These are phyloP conservation scores for Drosophila pseudotalamancana DNA, from an alignment of 2,888 invertebrate genomes.

Conservation along the genomic window DNA sequence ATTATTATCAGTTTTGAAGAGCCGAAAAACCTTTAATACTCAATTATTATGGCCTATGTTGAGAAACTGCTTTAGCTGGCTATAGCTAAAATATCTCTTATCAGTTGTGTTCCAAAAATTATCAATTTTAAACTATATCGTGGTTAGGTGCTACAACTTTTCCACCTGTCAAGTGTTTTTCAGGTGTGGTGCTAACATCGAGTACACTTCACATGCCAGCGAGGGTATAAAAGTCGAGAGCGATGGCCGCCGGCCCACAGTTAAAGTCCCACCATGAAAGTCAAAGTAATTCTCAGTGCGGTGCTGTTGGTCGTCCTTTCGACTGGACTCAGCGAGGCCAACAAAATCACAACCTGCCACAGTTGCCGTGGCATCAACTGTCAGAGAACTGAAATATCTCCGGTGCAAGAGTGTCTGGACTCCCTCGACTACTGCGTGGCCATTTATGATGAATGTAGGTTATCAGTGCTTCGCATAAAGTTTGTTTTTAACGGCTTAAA, in stretches of 20 bases:
- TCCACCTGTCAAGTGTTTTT: constrained; percentile 28
- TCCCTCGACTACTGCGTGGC: constrained; percentile 81
- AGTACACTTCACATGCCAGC: constrained; percentile 46
- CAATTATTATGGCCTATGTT: no score
- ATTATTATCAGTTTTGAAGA: no score
- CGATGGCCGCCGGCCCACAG: constrained; percentile 33
- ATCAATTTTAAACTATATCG: constrained; percentile 16
- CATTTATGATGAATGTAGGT: constrained; percentile 78
- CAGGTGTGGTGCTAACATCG: constrained; percentile 3
- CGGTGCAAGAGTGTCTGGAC: constrained; percentile 69
- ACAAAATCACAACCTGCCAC: constrained; percentile 67
- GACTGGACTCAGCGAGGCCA: constrained; percentile 52
- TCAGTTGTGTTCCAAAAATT: not conserved
- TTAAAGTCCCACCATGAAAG: constrained; percentile 50
- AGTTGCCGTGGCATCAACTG: constrained; percentile 80
- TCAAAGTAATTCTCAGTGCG: constrained; percentile 28
- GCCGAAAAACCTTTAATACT: no score
- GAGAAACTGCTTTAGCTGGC: no score
- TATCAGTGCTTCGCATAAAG: not conserved
- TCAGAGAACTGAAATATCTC: constrained; percentile 60
- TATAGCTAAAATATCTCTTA: not conserved
- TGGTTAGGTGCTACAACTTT: constrained; percentile 2
- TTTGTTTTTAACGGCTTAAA: not conserved
- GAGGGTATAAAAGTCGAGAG: constrained; percentile 57
- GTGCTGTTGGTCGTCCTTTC: constrained; percentile 32